A percentile compares a stretch with the other conserved stretches of the same genome.
phyloP scores from a whole-genome alignment of 2,888 invertebrate genomes.

The Julus scandinavius region DNA sequence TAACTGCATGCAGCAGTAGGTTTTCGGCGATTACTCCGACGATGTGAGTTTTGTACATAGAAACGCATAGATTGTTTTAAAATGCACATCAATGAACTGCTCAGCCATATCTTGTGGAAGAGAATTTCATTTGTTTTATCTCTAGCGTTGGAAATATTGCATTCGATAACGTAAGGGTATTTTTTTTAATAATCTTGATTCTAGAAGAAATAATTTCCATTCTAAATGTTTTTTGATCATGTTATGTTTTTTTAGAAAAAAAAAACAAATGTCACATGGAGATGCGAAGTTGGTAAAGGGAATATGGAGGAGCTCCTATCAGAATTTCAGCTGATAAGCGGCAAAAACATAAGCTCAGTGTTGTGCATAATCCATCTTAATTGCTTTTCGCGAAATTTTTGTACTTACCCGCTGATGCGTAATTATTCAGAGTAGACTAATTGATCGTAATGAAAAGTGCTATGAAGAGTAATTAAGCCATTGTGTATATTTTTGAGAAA shows the following conservation, averaged over 20 bases:
- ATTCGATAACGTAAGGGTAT: too few species aligned
- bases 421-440: conserved; percentile 24
- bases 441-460: background rate
- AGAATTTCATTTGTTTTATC: background rate
- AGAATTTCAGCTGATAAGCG: conserved; percentile 13
- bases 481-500: background rate
- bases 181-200: too few species aligned
- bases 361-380: background rate
- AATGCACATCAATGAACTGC: background rate
- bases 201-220: background rate
- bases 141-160: background rate
- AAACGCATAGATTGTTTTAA: background rate
- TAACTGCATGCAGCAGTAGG: too few species aligned
- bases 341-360: background rate
- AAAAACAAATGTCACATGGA: background rate
- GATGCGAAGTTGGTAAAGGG: background rate
- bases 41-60: background rate
- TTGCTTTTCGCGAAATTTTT: background rate
- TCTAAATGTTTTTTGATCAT: background rate
- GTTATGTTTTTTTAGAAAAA: background rate
- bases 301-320: background rate
- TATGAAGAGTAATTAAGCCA: background rate
- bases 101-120: background rate
- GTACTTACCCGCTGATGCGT: background rate
- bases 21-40: too few species aligned